phyloP scores from a whole-genome alignment of 2,797 vertebrate species.

The Synaphobranchus kaupii region DNA sequence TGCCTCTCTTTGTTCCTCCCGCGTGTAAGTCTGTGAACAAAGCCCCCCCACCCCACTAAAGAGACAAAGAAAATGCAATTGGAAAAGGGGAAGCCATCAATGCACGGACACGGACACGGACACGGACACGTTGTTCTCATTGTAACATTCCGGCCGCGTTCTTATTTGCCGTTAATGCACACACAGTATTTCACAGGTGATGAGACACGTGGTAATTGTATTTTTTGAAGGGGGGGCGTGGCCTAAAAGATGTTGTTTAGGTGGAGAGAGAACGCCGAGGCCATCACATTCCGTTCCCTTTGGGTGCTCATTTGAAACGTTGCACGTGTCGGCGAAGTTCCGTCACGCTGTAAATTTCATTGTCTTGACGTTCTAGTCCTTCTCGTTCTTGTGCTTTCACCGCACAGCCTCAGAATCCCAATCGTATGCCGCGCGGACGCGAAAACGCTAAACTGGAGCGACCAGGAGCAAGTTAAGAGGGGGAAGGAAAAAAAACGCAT shows the following conservation, averaged over 20 bases:
- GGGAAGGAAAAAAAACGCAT: too few species aligned
- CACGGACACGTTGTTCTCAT: background rate
- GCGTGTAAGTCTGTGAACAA: background rate
- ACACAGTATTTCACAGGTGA: background rate
- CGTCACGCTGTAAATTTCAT: too few species aligned
- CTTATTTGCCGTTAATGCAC: background rate
- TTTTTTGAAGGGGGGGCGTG: background rate
- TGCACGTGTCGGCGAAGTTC: background rate
- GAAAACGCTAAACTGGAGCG: background rate
- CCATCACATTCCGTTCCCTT: background rate
- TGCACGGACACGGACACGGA: background rate
- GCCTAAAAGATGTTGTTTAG: background rate
- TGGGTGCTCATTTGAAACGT: background rate
- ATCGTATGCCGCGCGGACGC: background rate
- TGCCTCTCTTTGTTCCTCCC: background rate
- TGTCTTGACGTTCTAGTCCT: too few species aligned
- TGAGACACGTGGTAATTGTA: background rate
- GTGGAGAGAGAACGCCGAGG: background rate
- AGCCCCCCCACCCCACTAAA: too few species aligned
- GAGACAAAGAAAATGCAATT: background rate
- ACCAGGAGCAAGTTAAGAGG: background rate
- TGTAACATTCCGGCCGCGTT: background rate
- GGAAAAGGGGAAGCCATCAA: background rate
- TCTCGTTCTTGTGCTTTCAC: background rate
- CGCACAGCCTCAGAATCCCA: background rate